A percentile compares a stretch with the other conserved stretches of the same genome.
These are phyloP conservation scores for Palaemon carinicauda DNA, from an alignment of 1,140 invertebrate genomes.

Conservation along the genomic window DNA sequence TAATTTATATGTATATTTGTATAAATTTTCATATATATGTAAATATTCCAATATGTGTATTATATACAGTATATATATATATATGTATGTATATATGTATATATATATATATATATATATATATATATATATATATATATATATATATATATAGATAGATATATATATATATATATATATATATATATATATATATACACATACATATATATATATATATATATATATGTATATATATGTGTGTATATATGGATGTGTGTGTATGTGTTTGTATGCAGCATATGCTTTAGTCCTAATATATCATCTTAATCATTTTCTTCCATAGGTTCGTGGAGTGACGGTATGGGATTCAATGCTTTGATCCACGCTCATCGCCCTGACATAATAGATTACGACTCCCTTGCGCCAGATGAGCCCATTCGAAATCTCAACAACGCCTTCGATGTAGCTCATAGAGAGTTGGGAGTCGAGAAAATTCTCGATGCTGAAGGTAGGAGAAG, in stretches of 20 bases:
- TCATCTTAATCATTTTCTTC: neutral
- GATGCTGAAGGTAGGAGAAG: neutral
- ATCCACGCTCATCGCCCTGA: conserved; percentile 41
- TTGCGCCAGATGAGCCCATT: conserved; percentile 14
- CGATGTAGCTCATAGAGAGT: neutral
- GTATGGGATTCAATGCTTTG: conserved; percentile 14
- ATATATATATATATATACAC: neutral
- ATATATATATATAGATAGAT: neutral
- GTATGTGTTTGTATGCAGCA: neutral
- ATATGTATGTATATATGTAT: neutral
- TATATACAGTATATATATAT: neutral
- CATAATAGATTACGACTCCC: conserved; percentile 30
- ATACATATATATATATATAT: neutral
- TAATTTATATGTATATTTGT: neutral
- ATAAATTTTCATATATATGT: neutral
- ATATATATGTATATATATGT: neutral
- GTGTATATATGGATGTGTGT: neutral
- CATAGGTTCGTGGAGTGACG: conserved; percentile 23
- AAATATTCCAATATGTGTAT: too few relatives aligned
- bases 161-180: neutral
- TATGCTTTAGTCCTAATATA: too few relatives aligned
- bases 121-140: neutral
- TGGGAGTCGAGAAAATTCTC: conserved; percentile 19
- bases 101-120: neutral
- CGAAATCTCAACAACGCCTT: conserved; percentile 24